Evolutionary conservation across 2,888 invertebrate genomes (phyloP).

Genomic region (Cabera pusaria): DNA sequence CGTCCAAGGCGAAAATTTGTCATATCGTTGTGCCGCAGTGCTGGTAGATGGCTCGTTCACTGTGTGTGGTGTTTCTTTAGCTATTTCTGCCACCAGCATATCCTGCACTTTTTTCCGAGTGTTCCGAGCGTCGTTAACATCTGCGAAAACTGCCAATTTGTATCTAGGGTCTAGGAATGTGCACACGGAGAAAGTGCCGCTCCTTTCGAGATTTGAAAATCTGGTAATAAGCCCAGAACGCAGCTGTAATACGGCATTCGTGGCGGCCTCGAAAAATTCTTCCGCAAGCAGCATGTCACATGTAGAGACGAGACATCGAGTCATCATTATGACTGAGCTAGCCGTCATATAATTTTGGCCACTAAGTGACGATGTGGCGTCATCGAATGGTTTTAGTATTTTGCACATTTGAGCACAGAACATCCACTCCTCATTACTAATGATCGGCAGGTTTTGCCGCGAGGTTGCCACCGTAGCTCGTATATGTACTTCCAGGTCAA

Average conservation of each 20-base stretch:
- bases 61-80: neutral
- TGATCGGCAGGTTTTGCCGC: slow-evolving; percentile 19
- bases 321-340: slow-evolving; percentile 33
- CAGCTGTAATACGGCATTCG: slow-evolving; percentile 4
- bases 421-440: slow-evolving; percentile 34
- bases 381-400: slow-evolving; percentile 33
- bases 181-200: slow-evolving; percentile 25
- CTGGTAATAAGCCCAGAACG: slow-evolving; percentile 21
- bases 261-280: neutral
- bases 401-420: slow-evolving; percentile 22
- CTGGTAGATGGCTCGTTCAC: too few species aligned
- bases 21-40: too few species aligned
- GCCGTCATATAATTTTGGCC: slow-evolving; percentile 34
- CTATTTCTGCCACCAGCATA: slow-evolving; percentile 16
- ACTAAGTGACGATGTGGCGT: slow-evolving; percentile 29
- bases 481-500: slow-evolving; percentile 31
- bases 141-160: slow-evolving; percentile 22
- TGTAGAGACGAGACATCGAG: slow-evolving; percentile 29
- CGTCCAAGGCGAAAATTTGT: neutral
- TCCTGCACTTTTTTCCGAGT: slow-evolving; percentile 23
- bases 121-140: slow-evolving; percentile 19
- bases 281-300: slow-evolving; percentile 4
- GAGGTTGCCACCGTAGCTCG: slow-evolving; percentile 24
- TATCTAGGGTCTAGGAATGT: slow-evolving; percentile 31
- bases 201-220: slow-evolving; percentile 28